These are phyloP conservation scores for Microctonus brassicae DNA, from an alignment of 2,888 invertebrate genomes.

Conservation along the genomic window DNA sequence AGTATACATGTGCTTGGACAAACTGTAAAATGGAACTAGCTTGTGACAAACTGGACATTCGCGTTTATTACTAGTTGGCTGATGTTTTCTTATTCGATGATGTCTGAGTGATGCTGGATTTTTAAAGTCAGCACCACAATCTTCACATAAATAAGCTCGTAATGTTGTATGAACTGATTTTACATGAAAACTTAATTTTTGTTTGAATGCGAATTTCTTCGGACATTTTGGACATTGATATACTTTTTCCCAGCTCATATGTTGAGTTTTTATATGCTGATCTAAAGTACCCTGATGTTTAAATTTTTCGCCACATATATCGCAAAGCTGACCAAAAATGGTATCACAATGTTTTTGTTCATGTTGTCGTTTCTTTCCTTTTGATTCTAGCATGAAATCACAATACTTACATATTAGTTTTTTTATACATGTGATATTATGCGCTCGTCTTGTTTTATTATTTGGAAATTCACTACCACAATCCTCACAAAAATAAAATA, in stretches of 20 bases:
- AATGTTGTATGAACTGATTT: conserved; percentile 66
- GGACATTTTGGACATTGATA: conserved; percentile 66
- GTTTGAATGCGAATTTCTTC: conserved; percentile 66
- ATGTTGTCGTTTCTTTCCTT: conserved; percentile 66
- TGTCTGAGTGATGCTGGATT: conserved; percentile 67
- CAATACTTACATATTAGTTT: conserved; percentile 65
- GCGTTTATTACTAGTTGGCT: conserved; percentile 62
- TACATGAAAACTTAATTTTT: conserved; percentile 65
- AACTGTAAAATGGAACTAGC: conserved; percentile 65
- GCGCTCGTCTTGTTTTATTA: conserved; percentile 61
- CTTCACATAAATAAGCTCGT: conserved; percentile 65
- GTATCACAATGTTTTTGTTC: conserved; percentile 66
- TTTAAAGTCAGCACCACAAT: conserved; percentile 67
- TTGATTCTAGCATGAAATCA: conserved; percentile 59
- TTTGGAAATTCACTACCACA: conserved; percentile 63
- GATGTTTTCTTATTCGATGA: conserved; percentile 66
- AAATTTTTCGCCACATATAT: conserved; percentile 66
- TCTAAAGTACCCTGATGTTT: conserved; percentile 67
- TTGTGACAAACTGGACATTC: conserved; percentile 65
- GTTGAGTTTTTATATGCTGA: conserved; percentile 65
- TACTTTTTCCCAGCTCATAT: conserved; percentile 66
- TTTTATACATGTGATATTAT: conserved; percentile 59
- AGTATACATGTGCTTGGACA: conserved; percentile 69
- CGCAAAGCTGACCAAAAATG: conserved; percentile 63
- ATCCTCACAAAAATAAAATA: conserved; percentile 65